Conservation (phyloP, 2,888 invertebrate species). For the Druceiella hillmani region DNA sequence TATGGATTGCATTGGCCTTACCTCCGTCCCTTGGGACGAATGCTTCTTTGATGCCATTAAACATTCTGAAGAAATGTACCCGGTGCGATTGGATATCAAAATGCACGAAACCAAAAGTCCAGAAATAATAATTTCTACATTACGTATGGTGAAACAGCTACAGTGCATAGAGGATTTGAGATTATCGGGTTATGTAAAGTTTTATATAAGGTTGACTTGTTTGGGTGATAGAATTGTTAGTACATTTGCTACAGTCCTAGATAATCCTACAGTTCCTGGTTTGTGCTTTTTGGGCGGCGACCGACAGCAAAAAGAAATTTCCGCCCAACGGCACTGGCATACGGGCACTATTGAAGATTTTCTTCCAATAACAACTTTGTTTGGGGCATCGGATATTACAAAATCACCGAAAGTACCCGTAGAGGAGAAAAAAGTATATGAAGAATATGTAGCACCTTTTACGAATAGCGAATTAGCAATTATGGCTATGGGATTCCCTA, state of each 20-base stretch:
- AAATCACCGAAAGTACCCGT: slow-evolving; percentile 36
- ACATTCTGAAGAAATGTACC: slow-evolving; percentile 35
- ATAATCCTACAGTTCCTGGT: slow-evolving; percentile 41
- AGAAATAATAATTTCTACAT: slow-evolving; percentile 41
- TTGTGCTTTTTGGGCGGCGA: slow-evolving; percentile 42
- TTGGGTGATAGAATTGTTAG: slow-evolving; percentile 40
- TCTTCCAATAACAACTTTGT: slow-evolving; percentile 42
- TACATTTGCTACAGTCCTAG: slow-evolving; percentile 40
- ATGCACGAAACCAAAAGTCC: slow-evolving; percentile 36
- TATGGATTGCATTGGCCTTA: slow-evolving; percentile 40
- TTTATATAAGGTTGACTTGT: slow-evolving; percentile 38
- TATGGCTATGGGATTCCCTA: slow-evolving; percentile 47
- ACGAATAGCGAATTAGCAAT: slow-evolving; percentile 40
- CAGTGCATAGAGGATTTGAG: slow-evolving; percentile 45
- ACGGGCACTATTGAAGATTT: slow-evolving; percentile 39
- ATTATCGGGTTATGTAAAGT: slow-evolving; percentile 41
- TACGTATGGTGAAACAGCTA: slow-evolving; percentile 34
- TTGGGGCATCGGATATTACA: slow-evolving; percentile 41
- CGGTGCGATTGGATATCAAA: slow-evolving; percentile 40
- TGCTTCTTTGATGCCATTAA: slow-evolving; percentile 38
- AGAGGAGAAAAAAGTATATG: slow-evolving; percentile 33
- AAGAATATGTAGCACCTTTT: slow-evolving; percentile 42
- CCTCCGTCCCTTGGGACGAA: slow-evolving; percentile 39
- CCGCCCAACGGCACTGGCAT: slow-evolving; percentile 46
- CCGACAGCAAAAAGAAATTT: slow-evolving; percentile 40